Conservation (phyloP, 1,140 invertebrate genomes). For the Anagrus nilaparvatae region DNA sequence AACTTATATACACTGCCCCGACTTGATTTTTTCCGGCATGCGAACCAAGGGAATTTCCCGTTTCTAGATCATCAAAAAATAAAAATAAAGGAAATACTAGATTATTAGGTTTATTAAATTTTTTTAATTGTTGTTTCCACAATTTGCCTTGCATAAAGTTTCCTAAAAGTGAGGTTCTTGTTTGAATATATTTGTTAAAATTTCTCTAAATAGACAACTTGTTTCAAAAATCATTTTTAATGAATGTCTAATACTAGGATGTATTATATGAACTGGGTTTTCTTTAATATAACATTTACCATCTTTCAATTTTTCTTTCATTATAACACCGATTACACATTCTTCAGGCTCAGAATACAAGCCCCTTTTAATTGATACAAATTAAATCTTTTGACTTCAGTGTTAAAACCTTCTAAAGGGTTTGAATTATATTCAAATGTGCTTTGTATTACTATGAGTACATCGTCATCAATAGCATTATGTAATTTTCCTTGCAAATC, state of each 20-base stretch:
- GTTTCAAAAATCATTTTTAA: conserved; percentile 8
- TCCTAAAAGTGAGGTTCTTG: conserved; percentile 1
- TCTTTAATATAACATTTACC: neutral
- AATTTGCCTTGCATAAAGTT: conserved; percentile 15
- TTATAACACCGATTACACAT: neutral
- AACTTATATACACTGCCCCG: conserved; percentile 20
- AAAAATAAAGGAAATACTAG: conserved; percentile 6
- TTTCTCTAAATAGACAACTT: conserved; percentile 4
- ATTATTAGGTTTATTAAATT: conserved; percentile 13
- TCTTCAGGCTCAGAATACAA: conserved; percentile 6
- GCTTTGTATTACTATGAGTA: conserved; percentile 4
- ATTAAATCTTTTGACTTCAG: neutral
- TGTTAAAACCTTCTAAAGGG: neutral
- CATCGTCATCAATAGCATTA: conserved; percentile 8
- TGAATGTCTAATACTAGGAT: conserved; percentile 6
- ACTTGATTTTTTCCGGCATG: conserved; percentile 20
- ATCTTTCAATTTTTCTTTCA: neutral
- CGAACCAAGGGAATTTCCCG: conserved; percentile 19
- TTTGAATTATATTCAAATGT: conserved; percentile 7
- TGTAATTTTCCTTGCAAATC: conserved; percentile 2
- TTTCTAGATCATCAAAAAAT: conserved; percentile 19
- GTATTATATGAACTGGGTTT: conserved; percentile 1
- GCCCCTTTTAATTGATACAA: neutral
- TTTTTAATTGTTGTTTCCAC: conserved; percentile 10
- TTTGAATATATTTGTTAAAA: conserved; percentile 3